phyloP scores from a whole-genome alignment of 2,888 invertebrate species.

The Drosophila neonasuta region DNA sequence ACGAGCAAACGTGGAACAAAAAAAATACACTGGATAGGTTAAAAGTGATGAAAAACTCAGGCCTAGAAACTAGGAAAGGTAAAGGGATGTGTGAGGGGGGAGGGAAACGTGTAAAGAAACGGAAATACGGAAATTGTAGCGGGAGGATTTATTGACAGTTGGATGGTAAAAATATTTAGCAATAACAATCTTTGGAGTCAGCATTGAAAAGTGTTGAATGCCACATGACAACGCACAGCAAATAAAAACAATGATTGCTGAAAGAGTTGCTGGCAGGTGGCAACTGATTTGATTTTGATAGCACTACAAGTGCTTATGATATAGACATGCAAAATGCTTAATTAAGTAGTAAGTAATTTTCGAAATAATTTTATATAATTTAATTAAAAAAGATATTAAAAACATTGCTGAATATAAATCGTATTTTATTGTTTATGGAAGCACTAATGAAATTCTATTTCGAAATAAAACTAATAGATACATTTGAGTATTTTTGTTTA shows the following conservation, averaged over 20 bases:
- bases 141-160: slow-evolving; percentile 41
- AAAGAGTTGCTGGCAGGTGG: slow-evolving; percentile 11
- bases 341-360: no score
- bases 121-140: slow-evolving; percentile 27
- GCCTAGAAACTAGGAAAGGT: slow-evolving; percentile 19
- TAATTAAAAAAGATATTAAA: no score
- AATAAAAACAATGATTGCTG: slow-evolving; percentile 2
- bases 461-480: no score
- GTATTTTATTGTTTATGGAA: no score
- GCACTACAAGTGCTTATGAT: not conserved
- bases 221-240: not conserved
- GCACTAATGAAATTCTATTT: no score
- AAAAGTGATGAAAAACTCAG: slow-evolving; percentile 50
- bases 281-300: not conserved
- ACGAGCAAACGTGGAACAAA: slow-evolving; percentile 34
- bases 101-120: not conserved
- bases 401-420: no score
- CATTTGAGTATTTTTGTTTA: no score
- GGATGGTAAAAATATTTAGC: slow-evolving; percentile 44
- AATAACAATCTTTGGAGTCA: slow-evolving; percentile 39
- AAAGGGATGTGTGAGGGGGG: not conserved
- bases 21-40: slow-evolving; percentile 34
- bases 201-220: slow-evolving; percentile 21
- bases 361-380: not conserved
- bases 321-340: not conserved